phyloP scores from a whole-genome alignment of 2,113 vertebrate genomes.

The Heterocephalus glaber region DNA sequence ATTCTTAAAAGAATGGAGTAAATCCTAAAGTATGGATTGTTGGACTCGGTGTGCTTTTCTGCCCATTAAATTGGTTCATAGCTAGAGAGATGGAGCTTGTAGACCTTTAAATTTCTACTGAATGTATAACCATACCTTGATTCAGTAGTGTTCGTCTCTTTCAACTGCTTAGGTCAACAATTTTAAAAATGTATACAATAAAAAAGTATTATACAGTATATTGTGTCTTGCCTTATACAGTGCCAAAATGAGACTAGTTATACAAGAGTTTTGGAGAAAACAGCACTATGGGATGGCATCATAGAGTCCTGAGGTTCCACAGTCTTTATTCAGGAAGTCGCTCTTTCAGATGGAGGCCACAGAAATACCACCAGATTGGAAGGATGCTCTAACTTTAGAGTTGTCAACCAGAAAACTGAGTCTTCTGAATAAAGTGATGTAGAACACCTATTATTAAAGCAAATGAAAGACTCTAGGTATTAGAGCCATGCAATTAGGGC shows the following conservation, averaged over 20 bases:
- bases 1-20: not conserved
- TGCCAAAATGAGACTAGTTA: not conserved
- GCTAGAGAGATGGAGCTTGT: not conserved
- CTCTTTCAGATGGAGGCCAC: not conserved
- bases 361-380: not conserved
- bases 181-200: not conserved
- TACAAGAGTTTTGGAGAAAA: not conserved
- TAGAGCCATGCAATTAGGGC: not conserved
- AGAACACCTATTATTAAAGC: not conserved
- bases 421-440: not conserved
- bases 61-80: not conserved
- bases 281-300: not conserved
- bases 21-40: not conserved
- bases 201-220: not conserved
- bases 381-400: not conserved
- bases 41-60: not conserved
- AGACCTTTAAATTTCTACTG: not conserved
- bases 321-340: not conserved
- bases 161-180: not conserved
- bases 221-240: not conserved
- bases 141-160: not conserved
- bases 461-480: not conserved
- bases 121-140: not conserved
- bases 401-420: not conserved
- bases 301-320: not conserved